Evolutionary conservation across 2,797 vertebrate genomes (phyloP).

Genomic region (Hydrolagus colliei): DNA sequence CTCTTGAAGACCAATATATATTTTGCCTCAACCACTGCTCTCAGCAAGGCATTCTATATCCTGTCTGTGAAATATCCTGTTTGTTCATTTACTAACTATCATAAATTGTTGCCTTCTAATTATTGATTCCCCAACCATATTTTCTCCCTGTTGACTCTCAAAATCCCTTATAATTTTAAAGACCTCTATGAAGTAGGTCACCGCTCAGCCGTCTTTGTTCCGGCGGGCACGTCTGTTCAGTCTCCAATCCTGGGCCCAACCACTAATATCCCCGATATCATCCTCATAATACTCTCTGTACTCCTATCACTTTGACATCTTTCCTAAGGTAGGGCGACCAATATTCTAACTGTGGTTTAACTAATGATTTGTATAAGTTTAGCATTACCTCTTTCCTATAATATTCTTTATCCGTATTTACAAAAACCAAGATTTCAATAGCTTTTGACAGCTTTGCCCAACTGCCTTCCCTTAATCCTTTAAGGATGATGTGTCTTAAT

Average conservation of each 20-base stretch:
- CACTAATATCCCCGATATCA: no score
- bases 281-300: neutral
- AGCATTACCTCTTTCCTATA: neutral
- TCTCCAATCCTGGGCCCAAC: neutral
- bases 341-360: neutral
- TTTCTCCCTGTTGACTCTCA: neutral
- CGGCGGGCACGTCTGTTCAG: neutral
- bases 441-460: neutral
- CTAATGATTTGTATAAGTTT: neutral
- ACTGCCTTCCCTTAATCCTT: neutral
- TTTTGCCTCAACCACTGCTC: no score
- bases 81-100: no score
- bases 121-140: neutral
- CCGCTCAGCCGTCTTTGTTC: neutral
- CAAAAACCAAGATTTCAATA: neutral
- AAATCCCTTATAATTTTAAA: neutral
- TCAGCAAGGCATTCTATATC: no score
- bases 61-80: no score
- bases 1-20: no score
- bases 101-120: no score
- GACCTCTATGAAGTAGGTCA: neutral
- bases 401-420: neutral
- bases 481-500: neutral
- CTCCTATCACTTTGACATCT: neutral
- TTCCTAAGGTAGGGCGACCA: neutral